Evolutionary conservation across 2,888 invertebrate species (phyloP), one percentile per base, ranked within the genome.

Genomic region (Drosophila heteroneura): DNA sequence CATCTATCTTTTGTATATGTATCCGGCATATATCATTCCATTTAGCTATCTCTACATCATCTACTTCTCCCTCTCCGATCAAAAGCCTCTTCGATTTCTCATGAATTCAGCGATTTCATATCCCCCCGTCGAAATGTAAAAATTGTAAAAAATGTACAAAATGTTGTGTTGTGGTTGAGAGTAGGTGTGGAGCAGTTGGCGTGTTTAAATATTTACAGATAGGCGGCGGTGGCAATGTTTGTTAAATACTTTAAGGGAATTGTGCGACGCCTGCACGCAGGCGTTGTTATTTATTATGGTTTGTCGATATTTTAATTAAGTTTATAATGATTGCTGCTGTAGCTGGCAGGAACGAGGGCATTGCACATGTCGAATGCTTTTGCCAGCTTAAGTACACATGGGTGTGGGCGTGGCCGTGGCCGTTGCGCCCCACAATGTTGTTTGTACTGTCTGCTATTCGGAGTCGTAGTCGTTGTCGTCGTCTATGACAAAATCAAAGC

Each of bases 231-330:
- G 35, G 6, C 52, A 35, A 32, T 73, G 53, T 77, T 81, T 72
- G 76, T 66, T 33, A 14, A 64, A 51, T 59, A 60, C 68, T 70
- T 79, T 74, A 61, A 63, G 58, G 56, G 22, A 68, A 72, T 74
- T 61, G 60, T 61, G 64, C 65, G 70, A 70, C 77, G 75, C 65
- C 79, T 69, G 58, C 76, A 61, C 68, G 52, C 53, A 59, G 72
- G 67, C 54, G 67, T 64, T 62, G 64, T 30, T 68, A 70, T 83
- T 86, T 72, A 78, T 76, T 79, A 78, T 52, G 59, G 82, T 57
- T 69, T 84, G 68, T 72, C 82, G 71, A 89, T 89, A 85, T 87
- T 85, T 87, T 85, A 85, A 85, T 85, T 85, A 89, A 90, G 85
- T 85, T 89, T 85, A 84, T 89, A 82, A 85, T 89, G 75, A 80